Evolutionary conservation across 2,888 invertebrate genomes (phyloP), one percentile per base, ranked within the genome.

Genomic region (Melanotus villosus): DNA sequence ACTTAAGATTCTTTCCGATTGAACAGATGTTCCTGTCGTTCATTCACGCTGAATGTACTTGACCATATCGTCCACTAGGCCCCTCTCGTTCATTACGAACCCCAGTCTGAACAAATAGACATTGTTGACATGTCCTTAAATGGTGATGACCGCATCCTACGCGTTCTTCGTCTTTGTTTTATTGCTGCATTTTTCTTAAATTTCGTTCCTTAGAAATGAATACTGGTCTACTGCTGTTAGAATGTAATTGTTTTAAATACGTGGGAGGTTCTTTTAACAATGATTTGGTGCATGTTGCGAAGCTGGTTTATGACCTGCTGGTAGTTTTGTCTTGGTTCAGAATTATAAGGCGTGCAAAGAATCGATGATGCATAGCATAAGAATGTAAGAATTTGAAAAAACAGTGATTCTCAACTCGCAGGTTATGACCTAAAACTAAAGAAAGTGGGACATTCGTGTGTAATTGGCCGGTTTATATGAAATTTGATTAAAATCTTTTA

Each of bases 121-220:
- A 32, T 65, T 58, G 57, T 64, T 64, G 64, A 68, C 58, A 58
- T 65, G 50, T 64, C 65, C 68, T 59, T 68, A 68, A 64, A 65
- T 65, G 68, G 68, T 43, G 21, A 68, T 64, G 64, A 68, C 41
- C 23, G 57, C 63, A 56, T 54, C 68, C 68, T 47, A 65, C 68
- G 32, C 47, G 36, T 16, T 52, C 41, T 12, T 36, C 18, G 36
- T 50, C 45, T 65, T 47, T 47, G 47, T 47, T 47, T 47, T 47
- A 47, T 26, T 23, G 47, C 21, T 47, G 47, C 26, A 47, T 47
- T 23, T 47, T 47, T 47, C 18, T 26, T 12, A 47, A 45, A 47
- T 47, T 12, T 47, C n/a, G 19, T 12, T 12, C 5, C 10, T 0
- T 23, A 6, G n/a, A 14, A 12, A 23, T 23, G 23, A 21, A 26